Conservation (phyloP, 2,797 vertebrate species). For the Sebastes matsubarae region DNA sequence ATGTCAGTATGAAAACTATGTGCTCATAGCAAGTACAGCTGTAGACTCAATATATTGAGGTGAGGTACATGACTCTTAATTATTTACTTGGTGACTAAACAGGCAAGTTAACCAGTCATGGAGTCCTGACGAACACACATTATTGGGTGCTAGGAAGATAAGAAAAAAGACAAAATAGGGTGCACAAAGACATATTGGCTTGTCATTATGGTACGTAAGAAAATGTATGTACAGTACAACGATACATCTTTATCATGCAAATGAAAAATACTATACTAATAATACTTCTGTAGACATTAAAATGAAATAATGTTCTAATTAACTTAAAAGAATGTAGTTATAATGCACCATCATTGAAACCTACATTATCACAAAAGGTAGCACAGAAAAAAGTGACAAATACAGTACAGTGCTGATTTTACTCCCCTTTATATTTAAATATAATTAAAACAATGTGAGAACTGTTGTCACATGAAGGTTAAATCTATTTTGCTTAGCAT, state of each 20-base stretch:
- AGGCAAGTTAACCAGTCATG: not conserved
- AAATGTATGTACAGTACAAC: not conserved
- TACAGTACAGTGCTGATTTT: not conserved
- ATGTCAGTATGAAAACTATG: not conserved
- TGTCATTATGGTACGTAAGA: not conserved
- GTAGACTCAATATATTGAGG: too few species aligned
- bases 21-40: too few species aligned
- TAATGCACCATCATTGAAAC: not conserved
- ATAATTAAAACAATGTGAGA: not conserved
- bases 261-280: accelerated
- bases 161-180: not conserved
- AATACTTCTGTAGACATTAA: not conserved
- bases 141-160: not conserved
- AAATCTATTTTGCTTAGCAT: not conserved
- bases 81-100: not conserved
- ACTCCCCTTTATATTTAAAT: not conserved
- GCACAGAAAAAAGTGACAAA: not conserved
- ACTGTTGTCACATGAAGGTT: not conserved
- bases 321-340: not conserved
- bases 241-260: not conserved
- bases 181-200: not conserved
- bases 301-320: not conserved
- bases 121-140: not conserved
- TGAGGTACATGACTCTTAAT: not conserved
- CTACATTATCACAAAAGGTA: not conserved